phyloP scores from a whole-genome alignment of 2,797 vertebrate genomes.

The Hydrocynus forskahlii region DNA sequence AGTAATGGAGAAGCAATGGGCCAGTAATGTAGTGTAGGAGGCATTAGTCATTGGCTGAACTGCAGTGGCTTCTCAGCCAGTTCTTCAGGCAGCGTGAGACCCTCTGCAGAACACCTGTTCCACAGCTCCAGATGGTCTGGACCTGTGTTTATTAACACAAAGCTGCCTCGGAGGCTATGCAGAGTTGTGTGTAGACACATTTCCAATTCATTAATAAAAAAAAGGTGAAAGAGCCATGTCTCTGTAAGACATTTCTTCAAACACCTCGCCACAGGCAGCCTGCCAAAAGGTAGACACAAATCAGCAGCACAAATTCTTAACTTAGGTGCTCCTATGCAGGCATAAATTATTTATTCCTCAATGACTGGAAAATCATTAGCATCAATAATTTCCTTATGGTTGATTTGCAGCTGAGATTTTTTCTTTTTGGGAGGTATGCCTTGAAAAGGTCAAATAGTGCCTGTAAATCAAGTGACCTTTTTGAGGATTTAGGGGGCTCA shows the following conservation, averaged over 20 bases:
- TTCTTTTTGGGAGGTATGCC: slow-evolving; percentile 32
- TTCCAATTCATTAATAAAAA: slow-evolving; percentile 37
- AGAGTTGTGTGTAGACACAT: slow-evolving; percentile 14
- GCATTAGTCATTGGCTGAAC: slow-evolving; percentile 16
- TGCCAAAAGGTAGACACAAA: not conserved
- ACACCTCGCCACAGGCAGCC: not conserved
- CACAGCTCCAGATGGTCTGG: slow-evolving; percentile 28
- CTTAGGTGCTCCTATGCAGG: not conserved
- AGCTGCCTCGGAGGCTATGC: slow-evolving; percentile 13
- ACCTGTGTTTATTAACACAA: slow-evolving; percentile 23
- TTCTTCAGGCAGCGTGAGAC: slow-evolving; percentile 4
- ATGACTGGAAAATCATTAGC: slow-evolving; percentile 39
- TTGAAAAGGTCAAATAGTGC: slow-evolving; percentile 56
- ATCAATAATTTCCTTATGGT: slow-evolving; percentile 34
- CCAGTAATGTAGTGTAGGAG: slow-evolving; percentile 15
- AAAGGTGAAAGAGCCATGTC: slow-evolving; percentile 31
- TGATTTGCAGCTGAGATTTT: slow-evolving; percentile 40
- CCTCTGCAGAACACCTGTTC: slow-evolving; percentile 11
- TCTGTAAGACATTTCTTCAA: slow-evolving; percentile 33
- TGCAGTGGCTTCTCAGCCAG: not conserved
- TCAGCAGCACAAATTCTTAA: slow-evolving; percentile 15
- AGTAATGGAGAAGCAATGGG: slow-evolving; percentile 11
- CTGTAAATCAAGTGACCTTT: slow-evolving; percentile 58
- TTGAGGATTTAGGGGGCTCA: slow-evolving; percentile 46
- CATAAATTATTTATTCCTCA: slow-evolving; percentile 37